These are phyloP conservation scores for Epizoanthus stellaris DNA, from an alignment of 92 coral and sea anemone species.

Conservation along the genomic window DNA sequence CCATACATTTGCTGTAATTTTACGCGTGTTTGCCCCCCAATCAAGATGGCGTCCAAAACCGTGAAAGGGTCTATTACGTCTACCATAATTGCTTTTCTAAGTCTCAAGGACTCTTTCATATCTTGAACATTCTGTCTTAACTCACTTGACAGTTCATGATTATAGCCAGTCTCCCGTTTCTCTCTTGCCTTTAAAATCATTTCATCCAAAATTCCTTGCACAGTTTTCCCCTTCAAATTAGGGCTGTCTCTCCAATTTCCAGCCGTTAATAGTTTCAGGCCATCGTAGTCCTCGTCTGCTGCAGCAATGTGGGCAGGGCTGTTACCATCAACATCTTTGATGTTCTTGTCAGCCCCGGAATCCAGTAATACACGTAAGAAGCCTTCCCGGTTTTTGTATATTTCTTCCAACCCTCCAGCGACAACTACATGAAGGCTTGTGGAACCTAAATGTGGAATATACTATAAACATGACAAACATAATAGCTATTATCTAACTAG, in stretches of 20 bases:
- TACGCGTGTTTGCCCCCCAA: too few species aligned
- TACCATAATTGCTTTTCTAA: too few species aligned
- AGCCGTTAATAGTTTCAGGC: not conserved
- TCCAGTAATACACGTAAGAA: not conserved
- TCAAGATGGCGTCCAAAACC: too few species aligned
- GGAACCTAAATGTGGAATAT: conserved; percentile 13
- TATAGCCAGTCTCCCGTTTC: too few species aligned
- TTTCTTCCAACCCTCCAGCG: not conserved
- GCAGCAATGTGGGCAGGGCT: conserved; percentile 43
- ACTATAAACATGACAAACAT: not conserved
- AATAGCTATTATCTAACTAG: not conserved
- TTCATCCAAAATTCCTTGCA: conserved; percentile 1
- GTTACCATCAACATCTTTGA: conserved; percentile 26
- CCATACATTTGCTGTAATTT: too few species aligned
- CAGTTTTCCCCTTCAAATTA: conserved; percentile 15
- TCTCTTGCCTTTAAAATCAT: not conserved
- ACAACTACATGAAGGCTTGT: conserved; percentile 26
- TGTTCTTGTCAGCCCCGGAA: conserved; percentile 5
- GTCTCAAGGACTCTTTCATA: too few species aligned
- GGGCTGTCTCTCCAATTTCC: conserved; percentile 15
- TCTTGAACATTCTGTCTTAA: too few species aligned
- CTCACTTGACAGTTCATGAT: too few species aligned
- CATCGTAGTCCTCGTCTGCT: conserved; percentile 4
- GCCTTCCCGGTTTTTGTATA: not conserved
- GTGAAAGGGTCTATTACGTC: too few species aligned